Percentiles rank a stretch among this genome's conserved stretches.
Evolutionary conservation across 1,140 invertebrate species (phyloP).

Genomic region (Myzus persicae): DNA sequence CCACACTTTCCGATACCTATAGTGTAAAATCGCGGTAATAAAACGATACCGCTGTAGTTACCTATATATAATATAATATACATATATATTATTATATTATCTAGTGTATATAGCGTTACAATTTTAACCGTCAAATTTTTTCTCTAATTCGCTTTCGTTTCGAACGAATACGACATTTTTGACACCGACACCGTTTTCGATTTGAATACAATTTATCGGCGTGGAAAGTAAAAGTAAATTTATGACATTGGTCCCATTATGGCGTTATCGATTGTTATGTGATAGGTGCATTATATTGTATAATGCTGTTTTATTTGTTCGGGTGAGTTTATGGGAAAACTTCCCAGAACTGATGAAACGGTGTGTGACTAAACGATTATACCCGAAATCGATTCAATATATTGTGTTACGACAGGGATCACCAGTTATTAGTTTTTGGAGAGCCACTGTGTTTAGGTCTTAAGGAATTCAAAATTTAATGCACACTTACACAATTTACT

Average conservation of each 20-base stretch:
- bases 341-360: background rate
- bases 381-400: background rate
- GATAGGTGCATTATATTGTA: background rate
- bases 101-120: background rate
- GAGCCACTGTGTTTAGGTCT: too few species aligned
- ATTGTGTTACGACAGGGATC: background rate
- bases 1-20: too few species aligned
- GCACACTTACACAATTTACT: too few species aligned
- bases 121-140: background rate
- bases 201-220: background rate
- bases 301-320: background rate
- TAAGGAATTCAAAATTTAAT: too few species aligned
- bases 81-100: too few species aligned
- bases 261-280: background rate
- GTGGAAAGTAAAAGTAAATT: background rate
- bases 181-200: background rate
- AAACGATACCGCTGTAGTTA: too few species aligned
- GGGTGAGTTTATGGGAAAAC: background rate
- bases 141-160: background rate
- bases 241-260: background rate
- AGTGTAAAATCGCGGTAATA: too few species aligned
- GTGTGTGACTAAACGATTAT: background rate
- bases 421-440: background rate
- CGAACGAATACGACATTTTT: background rate
- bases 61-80: too few species aligned